Conservation (phyloP, 2,113 vertebrate species). For the Ictidomys tridecemlineatus region DNA sequence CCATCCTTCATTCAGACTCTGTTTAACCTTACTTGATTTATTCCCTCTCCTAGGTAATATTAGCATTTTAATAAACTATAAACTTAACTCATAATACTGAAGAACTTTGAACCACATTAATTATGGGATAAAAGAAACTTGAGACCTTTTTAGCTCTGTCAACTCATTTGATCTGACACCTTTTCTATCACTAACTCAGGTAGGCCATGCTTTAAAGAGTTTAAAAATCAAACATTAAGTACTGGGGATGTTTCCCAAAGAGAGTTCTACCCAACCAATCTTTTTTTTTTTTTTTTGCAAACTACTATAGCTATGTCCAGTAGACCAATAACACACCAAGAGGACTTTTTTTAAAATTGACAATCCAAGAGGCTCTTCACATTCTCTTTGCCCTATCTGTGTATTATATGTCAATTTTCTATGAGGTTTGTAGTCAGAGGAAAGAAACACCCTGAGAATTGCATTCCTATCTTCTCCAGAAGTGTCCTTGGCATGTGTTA, state of each 20-base stretch:
- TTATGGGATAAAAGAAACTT: not conserved
- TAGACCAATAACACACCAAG: conserved; percentile 38
- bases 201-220: not conserved
- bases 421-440: not conserved
- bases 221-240: conserved; percentile 28
- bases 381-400: conserved; percentile 33
- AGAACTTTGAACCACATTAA: not conserved
- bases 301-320: not conserved
- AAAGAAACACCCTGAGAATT: not conserved
- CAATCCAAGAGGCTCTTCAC: conserved; percentile 56
- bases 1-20: not conserved
- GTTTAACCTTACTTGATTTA: not conserved
- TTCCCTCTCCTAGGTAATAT: not conserved
- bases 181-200: not conserved
- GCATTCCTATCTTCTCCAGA: not conserved
- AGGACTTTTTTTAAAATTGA: not conserved
- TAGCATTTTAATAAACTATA: not conserved
- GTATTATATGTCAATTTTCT: conserved; percentile 2
- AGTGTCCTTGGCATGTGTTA: not conserved
- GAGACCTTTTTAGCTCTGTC: not conserved
- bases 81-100: not conserved
- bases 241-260: not conserved
- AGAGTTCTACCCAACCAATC: not conserved
- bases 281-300: not conserved
- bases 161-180: not conserved